A percentile compares a stretch with the other conserved stretches of the same genome.
These are phyloP conservation scores for Megaptera novaeangliae DNA, from an alignment of 2,113 vertebrate species.

Conservation along the genomic window DNA sequence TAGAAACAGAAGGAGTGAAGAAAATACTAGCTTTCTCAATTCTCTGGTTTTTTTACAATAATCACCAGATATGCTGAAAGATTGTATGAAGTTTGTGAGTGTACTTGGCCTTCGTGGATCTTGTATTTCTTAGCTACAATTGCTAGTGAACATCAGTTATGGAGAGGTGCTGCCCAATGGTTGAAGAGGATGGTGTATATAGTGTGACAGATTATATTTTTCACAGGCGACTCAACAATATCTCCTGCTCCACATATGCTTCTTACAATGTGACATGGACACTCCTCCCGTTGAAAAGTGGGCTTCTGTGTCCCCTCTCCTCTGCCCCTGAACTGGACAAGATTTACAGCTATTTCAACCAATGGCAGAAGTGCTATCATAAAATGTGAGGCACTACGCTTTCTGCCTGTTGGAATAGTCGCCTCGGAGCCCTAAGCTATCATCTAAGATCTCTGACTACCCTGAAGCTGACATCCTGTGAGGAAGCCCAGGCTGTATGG, in stretches of 20 bases:
- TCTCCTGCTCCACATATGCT: background rate
- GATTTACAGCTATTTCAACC: background rate
- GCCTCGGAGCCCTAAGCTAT: background rate
- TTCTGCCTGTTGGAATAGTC: background rate
- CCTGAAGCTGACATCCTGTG: background rate
- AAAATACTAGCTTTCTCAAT: background rate
- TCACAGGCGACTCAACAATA: background rate
- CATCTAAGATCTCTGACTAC: background rate
- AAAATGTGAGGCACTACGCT: background rate
- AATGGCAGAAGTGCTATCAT: background rate
- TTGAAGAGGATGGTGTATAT: background rate
- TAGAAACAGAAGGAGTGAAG: background rate
- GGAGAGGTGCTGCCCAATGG: background rate
- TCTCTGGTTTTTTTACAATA: background rate
- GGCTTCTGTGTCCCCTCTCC: background rate
- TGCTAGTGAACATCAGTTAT: background rate
- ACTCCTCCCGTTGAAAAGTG: background rate
- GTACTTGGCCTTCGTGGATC: background rate
- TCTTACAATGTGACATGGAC: background rate
- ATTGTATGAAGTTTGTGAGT: background rate
- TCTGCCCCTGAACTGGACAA: background rate
- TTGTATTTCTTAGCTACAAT: background rate
- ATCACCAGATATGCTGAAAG: background rate
- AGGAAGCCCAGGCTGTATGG: background rate
- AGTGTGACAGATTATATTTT: background rate